Conservation (phyloP, 2,888 invertebrate species). For the Drepana falcataria region DNA sequence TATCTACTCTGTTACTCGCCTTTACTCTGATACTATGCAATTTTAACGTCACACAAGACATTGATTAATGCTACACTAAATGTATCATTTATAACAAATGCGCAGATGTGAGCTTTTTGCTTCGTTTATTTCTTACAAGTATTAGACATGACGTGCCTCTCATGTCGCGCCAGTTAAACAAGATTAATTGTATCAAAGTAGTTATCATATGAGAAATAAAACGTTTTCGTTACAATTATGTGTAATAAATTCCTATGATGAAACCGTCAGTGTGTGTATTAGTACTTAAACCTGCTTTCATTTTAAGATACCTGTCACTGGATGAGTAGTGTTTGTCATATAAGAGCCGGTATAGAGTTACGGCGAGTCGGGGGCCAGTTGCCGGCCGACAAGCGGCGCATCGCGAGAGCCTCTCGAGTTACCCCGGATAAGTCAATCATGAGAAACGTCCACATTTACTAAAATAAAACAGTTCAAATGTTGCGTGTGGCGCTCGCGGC, state of each 20-base stretch:
- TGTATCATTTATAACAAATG: background rate
- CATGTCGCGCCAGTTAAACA: background rate
- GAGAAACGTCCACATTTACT: conserved; percentile 71
- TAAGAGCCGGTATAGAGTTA: conserved; percentile 52
- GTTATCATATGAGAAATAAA: background rate
- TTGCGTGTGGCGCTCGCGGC: conserved; percentile 69
- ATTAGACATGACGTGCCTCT: background rate
- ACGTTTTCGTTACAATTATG: background rate
- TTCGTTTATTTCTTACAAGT: background rate
- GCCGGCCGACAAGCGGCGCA: conserved; percentile 29
- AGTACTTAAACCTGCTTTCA: conserved; percentile 22
- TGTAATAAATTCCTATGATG: conserved; percentile 10
- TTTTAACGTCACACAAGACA: conserved; percentile 1
- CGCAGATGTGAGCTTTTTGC: background rate
- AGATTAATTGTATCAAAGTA: background rate
- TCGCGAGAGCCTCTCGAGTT: conserved; percentile 72
- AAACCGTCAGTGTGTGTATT: conserved; percentile 35
- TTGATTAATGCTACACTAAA: conserved; percentile 1
- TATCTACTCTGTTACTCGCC: conserved; percentile 35
- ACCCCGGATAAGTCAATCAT: conserved; percentile 79
- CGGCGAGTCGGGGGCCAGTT: conserved; percentile 25
- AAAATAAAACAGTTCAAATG: conserved; percentile 73
- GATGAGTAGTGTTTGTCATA: conserved; percentile 44
- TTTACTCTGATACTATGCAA: conserved; percentile 19
- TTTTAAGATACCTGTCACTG: conserved; percentile 58